A percentile compares a stretch with the other conserved stretches of the same genome.
Evolutionary conservation across 2,113 vertebrate species (phyloP).

Genomic region (Centropus unirufus): DNA sequence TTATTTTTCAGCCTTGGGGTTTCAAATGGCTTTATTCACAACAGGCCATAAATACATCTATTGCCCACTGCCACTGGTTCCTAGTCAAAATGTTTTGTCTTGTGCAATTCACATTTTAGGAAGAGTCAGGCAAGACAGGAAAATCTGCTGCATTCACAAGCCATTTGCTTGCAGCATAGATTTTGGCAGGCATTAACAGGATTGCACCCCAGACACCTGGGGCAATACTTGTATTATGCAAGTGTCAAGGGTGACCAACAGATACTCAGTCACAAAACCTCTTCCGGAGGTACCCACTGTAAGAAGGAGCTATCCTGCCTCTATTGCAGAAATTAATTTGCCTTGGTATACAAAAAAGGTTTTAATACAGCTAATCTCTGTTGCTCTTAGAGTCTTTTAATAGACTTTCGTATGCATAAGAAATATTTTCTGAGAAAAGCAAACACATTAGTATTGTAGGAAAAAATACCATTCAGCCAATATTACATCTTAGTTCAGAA

Average conservation of each 20-base stretch:
- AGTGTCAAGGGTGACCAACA: not conserved
- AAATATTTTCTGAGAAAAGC: not conserved
- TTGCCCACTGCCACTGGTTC: not conserved
- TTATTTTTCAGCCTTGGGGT: not conserved
- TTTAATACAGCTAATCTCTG: not conserved
- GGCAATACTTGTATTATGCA: not conserved
- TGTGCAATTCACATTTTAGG: not conserved
- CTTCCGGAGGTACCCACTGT: not conserved
- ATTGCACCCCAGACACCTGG: not conserved
- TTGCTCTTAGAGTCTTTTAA: not conserved
- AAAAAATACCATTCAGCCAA: not conserved
- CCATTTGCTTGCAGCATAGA: not conserved
- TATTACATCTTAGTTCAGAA: not conserved
- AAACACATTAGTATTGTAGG: rapidly evolving
- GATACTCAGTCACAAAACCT: not conserved
- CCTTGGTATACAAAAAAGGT: not conserved
- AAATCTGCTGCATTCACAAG: not conserved
- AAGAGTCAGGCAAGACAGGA: not conserved
- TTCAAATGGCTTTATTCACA: not conserved
- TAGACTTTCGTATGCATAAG: not conserved
- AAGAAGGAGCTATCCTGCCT: not conserved
- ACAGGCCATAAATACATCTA: not conserved
- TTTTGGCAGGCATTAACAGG: not conserved
- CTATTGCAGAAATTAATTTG: not conserved
- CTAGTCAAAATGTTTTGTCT: not conserved